Evolutionary conservation across 2,888 invertebrate genomes (phyloP).

Genomic region (Phrixothrix hirtus): DNA sequence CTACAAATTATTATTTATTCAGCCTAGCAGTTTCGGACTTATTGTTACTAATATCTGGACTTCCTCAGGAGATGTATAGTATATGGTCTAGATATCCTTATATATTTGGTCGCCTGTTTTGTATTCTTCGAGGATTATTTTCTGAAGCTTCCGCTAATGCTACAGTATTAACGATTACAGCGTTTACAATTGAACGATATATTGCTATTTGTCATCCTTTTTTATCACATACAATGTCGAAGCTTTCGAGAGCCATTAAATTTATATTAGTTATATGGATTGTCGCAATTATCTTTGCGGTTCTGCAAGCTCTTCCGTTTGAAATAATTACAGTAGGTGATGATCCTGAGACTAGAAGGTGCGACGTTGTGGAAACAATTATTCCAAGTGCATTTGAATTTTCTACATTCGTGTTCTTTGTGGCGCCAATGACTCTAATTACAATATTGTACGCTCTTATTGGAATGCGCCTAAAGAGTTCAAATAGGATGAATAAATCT

Average conservation of each 20-base stretch:
- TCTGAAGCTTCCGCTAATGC: slow-evolving; percentile 87
- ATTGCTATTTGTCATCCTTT: slow-evolving; percentile 88
- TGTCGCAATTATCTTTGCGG: slow-evolving; percentile 71
- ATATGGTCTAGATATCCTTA: slow-evolving; percentile 76
- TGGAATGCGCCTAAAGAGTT: slow-evolving; percentile 70
- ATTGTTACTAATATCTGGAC: slow-evolving; percentile 71
- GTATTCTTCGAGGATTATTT: slow-evolving; percentile 68
- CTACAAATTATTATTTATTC: slow-evolving; percentile 82
- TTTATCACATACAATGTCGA: slow-evolving; percentile 80
- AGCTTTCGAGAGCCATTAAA: slow-evolving; percentile 78
- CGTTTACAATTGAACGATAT: slow-evolving; percentile 87
- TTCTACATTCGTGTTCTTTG: slow-evolving; percentile 81
- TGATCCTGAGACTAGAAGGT: slow-evolving; percentile 50
- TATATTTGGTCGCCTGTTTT: slow-evolving; percentile 76
- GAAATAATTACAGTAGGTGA: slow-evolving; percentile 56
- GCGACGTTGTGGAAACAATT: slow-evolving; percentile 60
- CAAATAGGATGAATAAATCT: slow-evolving; percentile 59
- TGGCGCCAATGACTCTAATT: slow-evolving; percentile 85
- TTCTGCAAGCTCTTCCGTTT: slow-evolving; percentile 81
- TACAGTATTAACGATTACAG: slow-evolving; percentile 84
- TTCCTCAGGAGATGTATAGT: slow-evolving; percentile 78
- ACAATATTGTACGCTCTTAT: slow-evolving; percentile 79
- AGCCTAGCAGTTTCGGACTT: slow-evolving; percentile 79
- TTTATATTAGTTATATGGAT: slow-evolving; percentile 77
- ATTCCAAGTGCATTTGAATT: slow-evolving; percentile 76